A percentile compares a stretch with the other conserved stretches of the same genome.
phyloP scores from a whole-genome alignment of 2,797 vertebrate genomes.

The Melopsittacus undulatus region DNA sequence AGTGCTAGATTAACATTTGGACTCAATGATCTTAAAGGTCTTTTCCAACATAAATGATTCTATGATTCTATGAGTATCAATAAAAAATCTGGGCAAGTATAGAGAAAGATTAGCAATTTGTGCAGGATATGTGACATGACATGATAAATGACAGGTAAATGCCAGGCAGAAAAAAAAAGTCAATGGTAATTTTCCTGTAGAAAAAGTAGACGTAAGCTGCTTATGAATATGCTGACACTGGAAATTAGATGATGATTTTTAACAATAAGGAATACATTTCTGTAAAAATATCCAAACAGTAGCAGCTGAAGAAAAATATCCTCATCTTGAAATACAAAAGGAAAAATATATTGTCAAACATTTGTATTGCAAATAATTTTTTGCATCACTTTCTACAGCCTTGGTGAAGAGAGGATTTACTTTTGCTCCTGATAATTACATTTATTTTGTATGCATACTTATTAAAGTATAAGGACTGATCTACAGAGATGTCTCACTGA shows the following conservation, averaged over 20 bases:
- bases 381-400: background rate
- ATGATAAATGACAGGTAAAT: background rate
- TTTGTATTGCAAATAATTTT: background rate
- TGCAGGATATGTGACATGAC: background rate
- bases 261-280: background rate
- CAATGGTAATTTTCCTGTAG: background rate
- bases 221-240: background rate
- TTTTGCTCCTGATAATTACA: background rate
- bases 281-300: background rate
- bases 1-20: rapidly evolving
- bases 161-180: background rate
- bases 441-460: background rate
- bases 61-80: background rate
- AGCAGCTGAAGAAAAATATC: background rate
- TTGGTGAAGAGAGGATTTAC: background rate
- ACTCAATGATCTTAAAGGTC: background rate
- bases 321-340: background rate
- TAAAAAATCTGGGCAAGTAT: background rate
- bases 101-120: background rate
- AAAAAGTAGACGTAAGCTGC: background rate
- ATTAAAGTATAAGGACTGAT: background rate
- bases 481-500: background rate
- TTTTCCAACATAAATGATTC: background rate
- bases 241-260: background rate
- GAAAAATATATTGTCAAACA: background rate